A percentile compares a stretch with the other conserved stretches of the same genome.
Conservation (phyloP, 2,797 vertebrate species). For the Meriones psammophilus region DNA sequence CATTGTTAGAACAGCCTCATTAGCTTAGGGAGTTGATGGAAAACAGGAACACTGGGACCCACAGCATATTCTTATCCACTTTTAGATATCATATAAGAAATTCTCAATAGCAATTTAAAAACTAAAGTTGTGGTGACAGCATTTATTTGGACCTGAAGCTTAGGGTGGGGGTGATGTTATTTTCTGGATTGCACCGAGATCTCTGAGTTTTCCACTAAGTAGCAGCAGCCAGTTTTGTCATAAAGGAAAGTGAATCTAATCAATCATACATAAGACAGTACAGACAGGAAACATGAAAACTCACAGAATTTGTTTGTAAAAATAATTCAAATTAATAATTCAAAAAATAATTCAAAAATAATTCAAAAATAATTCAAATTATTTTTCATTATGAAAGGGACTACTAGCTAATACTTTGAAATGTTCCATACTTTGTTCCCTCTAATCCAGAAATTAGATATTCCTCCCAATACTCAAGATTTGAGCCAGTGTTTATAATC, state of each 20-base stretch:
- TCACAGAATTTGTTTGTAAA: neutral
- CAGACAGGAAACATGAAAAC: conserved; percentile 12
- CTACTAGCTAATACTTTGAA: conserved; percentile 52
- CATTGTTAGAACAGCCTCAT: conserved; percentile 31
- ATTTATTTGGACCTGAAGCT: conserved; percentile 55
- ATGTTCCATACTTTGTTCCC: conserved; percentile 28
- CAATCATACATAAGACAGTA: neutral
- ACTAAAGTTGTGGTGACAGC: neutral
- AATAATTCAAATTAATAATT: conserved; percentile 9
- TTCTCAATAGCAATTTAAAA: conserved; percentile 61
- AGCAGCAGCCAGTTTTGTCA: conserved; percentile 16
- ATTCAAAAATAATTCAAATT: conserved; percentile 40
- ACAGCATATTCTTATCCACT: conserved; percentile 6
- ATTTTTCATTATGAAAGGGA: conserved; percentile 37
- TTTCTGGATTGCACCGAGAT: conserved; percentile 27
- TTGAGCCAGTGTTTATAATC: neutral
- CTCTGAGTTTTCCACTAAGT: neutral
- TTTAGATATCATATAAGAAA: conserved; percentile 43
- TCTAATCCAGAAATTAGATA: conserved; percentile 53
- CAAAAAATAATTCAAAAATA: too few relatives aligned
- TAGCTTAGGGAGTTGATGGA: neutral
- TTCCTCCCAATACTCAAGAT: conserved; percentile 35
- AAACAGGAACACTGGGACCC: conserved; percentile 42
- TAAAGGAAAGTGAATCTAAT: neutral
- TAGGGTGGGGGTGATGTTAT: neutral